Percentiles rank a stretch among this genome's conserved stretches.
These are phyloP conservation scores for Linurgus olivaceus DNA, from an alignment of 2,797 vertebrate species.

Conservation along the genomic window DNA sequence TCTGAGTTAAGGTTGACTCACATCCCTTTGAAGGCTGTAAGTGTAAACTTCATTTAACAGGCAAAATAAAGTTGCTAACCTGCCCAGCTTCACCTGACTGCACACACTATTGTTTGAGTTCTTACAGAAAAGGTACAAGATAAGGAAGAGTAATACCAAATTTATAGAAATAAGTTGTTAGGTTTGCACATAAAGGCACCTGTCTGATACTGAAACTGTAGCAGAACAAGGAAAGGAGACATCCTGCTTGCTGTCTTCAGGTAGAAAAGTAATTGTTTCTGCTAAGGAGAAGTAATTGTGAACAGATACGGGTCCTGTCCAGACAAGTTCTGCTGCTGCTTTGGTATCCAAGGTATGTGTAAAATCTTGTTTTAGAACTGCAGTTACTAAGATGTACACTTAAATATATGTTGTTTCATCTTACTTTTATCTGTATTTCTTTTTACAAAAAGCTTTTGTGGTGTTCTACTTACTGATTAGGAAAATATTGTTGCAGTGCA, in stretches of 20 bases:
- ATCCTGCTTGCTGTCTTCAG: not conserved
- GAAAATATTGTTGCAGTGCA: slow-evolving; percentile 74
- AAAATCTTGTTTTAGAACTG: not conserved
- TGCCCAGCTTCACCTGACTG: not conserved
- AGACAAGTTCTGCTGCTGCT: not conserved
- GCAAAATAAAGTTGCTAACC: not conserved
- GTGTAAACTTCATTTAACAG: not conserved
- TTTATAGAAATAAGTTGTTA: not conserved
- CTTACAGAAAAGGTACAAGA: not conserved
- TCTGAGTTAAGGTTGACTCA: not conserved
- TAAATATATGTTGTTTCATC: not conserved
- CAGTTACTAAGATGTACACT: not conserved
- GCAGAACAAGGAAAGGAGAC: not conserved
- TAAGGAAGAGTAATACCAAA: not conserved
- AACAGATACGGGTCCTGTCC: not conserved
- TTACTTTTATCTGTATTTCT: not conserved
- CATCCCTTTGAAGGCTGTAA: not conserved
- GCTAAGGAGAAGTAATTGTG: not conserved
- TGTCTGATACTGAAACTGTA: not conserved
- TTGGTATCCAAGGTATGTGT: not conserved
- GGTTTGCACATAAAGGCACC: not conserved
- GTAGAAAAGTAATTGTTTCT: not conserved
- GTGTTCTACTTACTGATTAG: not conserved
- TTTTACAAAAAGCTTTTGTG: not conserved
- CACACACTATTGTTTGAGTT: not conserved